These are phyloP conservation scores for Drosophila glabriapex DNA, from an alignment of 2,888 invertebrate genomes.

Conservation along the genomic window DNA sequence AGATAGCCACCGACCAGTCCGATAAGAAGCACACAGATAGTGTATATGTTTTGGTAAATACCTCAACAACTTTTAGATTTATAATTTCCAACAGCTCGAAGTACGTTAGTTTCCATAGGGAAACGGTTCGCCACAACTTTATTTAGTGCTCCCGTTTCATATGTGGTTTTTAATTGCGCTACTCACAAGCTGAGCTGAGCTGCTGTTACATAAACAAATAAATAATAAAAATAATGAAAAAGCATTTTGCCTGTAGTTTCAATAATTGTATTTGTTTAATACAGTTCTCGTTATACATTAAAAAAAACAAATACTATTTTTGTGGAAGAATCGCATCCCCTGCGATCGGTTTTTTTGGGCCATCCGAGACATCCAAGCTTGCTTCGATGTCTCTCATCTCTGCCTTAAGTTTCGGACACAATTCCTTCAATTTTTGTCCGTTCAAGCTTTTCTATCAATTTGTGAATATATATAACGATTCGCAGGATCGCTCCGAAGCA, in stretches of 20 bases:
- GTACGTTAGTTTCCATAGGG: too few species aligned
- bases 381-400: constrained; percentile 10
- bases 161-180: too few species aligned
- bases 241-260: not conserved
- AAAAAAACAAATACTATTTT: not conserved
- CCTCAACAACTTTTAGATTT: too few species aligned
- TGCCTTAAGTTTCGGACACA: not conserved
- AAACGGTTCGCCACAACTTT: too few species aligned
- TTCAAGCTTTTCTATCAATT: constrained; percentile 4
- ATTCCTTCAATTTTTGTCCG: not conserved
- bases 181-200: not conserved
- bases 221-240: not conserved
- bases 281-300: not conserved
- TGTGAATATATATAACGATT: constrained; percentile 19
- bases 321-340: not conserved
- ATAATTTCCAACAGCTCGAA: too few species aligned
- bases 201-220: not conserved
- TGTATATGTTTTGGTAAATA: too few species aligned
- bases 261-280: not conserved
- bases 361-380: constrained; percentile 8
- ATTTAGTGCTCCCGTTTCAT: too few species aligned
- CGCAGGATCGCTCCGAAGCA: constrained; percentile 7
- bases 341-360: not conserved
- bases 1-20: too few species aligned
- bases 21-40: too few species aligned